Evolutionary conservation across 2,888 invertebrate genomes (phyloP), one percentile per base, ranked within the genome.

Genomic region (Heliconius aoede): DNA sequence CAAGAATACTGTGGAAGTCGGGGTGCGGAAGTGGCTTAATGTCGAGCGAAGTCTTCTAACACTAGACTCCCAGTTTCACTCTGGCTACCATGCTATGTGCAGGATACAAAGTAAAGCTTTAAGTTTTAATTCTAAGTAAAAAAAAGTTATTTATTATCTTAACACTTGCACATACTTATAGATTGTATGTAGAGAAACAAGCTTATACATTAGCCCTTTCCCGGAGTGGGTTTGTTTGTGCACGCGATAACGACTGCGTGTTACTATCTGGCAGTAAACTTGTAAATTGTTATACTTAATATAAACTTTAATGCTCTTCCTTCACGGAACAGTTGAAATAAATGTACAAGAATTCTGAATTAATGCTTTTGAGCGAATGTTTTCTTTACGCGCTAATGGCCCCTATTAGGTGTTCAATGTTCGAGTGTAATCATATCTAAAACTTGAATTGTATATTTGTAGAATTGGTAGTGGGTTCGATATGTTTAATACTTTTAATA

Each of bases 221-320:
- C 30, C 73, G 46, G 75, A 78, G 76, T 79, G 76, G 73, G 76
- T 79, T 79, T 78, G 77, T 81, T 81, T 78, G 72, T 71, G 36
- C 68, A 74, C 65, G 71, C 75, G 80, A 79, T 79, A 79, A 79
- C 78, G 77, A 74, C 78, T 76, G 78, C 81, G 78, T 77, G 79
- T 77, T 78, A 79, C 80, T 55, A 55, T n/a, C 77, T 77, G 73
- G 74, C 78, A 76, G 78, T 73, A 67, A 82, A 81, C 79, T 81
- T 81, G 80, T 81, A 81, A 79, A 81, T 71, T 81, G 79, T 80
- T 80, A 72, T 72, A 61, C 60, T 77, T 82, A 81, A 81, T 81
- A 79, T 78, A 78, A 80, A 78, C 77, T 81, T 81, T 80, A 81
- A 82, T 76, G 78, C 78, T 78, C 75, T 79, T 80, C 80, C 80